Evolutionary conservation across 2,888 invertebrate genomes (phyloP).

Genomic region (Steromphala cineraria): DNA sequence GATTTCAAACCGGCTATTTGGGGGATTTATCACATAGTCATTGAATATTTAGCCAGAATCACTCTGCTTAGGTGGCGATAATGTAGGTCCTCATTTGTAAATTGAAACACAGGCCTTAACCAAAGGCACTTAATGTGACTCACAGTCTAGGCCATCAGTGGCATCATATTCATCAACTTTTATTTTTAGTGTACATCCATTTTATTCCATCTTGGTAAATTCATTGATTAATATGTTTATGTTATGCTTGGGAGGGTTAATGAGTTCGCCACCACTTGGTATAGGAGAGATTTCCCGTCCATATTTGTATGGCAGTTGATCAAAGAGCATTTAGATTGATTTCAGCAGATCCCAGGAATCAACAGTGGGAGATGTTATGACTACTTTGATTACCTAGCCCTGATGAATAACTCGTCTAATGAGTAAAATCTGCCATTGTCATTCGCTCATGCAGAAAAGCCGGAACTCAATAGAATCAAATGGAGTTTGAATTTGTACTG

Average conservation of each 20-base stretch:
- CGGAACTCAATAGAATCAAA: constrained; percentile 14
- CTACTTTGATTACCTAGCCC: constrained; percentile 2
- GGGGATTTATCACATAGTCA: no score
- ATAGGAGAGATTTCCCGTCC: constrained; percentile 7
- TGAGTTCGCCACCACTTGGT: constrained; percentile 7
- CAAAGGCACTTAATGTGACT: not conserved
- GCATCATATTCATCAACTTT: not conserved
- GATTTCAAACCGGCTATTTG: no score
- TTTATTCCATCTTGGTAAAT: constrained; percentile 18
- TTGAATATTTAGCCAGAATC: no score
- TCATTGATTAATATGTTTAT: constrained; percentile 13
- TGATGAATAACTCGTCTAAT: constrained; percentile 11
- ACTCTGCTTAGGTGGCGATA: not conserved
- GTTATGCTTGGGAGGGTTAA: constrained; percentile 9
- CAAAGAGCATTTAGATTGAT: constrained; percentile 15
- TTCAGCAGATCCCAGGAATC: not conserved
- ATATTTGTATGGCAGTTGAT: constrained; percentile 19
- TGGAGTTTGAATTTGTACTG: constrained; percentile 10
- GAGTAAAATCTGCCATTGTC: constrained; percentile 13
- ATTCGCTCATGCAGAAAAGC: not conserved
- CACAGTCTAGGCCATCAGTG: not conserved
- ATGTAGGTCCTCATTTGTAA: not conserved
- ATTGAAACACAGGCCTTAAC: constrained; percentile 1
- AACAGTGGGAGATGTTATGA: constrained; percentile 4
- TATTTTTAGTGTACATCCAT: constrained; percentile 9